A percentile compares a stretch with the other conserved stretches of the same genome.
These are phyloP conservation scores for Clarias gariepinus DNA, from an alignment of 2,113 vertebrate species.

Conservation along the genomic window DNA sequence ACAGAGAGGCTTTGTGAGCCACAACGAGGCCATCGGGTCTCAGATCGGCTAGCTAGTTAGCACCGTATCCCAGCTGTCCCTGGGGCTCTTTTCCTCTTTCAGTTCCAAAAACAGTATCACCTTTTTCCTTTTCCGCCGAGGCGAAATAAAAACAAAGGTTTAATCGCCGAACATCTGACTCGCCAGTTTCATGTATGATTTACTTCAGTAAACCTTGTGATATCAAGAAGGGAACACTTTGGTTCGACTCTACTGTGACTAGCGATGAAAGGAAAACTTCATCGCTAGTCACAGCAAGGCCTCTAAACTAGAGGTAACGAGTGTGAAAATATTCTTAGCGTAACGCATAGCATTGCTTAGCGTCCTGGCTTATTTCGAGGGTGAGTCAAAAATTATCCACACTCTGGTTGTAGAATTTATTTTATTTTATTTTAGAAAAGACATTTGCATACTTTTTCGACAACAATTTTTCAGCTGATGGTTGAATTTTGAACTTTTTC, in stretches of 20 bases:
- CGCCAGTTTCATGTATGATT: slow-evolving; percentile 42
- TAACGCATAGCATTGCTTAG: not conserved
- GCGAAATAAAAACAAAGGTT: slow-evolving; percentile 47
- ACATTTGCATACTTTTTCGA: too few species aligned
- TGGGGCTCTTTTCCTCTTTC: slow-evolving; percentile 30
- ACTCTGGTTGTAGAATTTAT: too few species aligned
- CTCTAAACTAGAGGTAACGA: not conserved
- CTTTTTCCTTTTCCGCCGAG: slow-evolving; percentile 24
- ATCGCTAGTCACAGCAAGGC: too few species aligned
- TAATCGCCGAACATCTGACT: slow-evolving; percentile 49
- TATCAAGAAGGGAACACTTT: slow-evolving; percentile 32
- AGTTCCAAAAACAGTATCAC: slow-evolving; percentile 24
- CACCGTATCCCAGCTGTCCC: slow-evolving; percentile 31
- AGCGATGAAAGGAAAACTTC: not conserved
- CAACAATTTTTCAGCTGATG: too few species aligned
- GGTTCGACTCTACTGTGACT: slow-evolving; percentile 3
- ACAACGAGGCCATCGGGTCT: slow-evolving; percentile 47
- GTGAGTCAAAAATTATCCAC: too few species aligned
- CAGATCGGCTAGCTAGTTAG: slow-evolving; percentile 41
- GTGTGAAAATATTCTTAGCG: not conserved
- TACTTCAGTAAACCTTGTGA: slow-evolving; percentile 43
- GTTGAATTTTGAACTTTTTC: too few species aligned
- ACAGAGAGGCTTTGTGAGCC: slow-evolving; percentile 55
- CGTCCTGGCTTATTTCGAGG: not conserved
- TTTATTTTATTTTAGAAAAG: too few species aligned